A percentile compares a stretch with the other conserved stretches of the same genome.
phyloP scores from a whole-genome alignment of 2,797 vertebrate species.

The Eupleurogrammus muticus region DNA sequence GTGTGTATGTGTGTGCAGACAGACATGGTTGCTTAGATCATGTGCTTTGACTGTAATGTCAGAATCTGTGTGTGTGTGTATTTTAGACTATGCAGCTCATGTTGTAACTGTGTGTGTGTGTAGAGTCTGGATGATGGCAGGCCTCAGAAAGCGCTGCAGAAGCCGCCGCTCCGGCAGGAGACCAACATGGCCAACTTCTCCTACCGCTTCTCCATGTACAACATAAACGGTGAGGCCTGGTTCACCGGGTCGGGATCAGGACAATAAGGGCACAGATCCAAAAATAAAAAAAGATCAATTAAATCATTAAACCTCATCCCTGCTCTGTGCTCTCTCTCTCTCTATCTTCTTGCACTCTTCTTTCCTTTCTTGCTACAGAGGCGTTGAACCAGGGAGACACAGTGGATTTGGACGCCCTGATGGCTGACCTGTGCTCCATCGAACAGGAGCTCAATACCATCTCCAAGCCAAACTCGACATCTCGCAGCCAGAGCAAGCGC shows the following conservation, averaged over 20 bases:
- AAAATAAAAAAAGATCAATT: not conserved
- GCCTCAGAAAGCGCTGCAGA: constrained; percentile 88
- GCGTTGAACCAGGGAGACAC: constrained; percentile 96
- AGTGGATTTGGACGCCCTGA: constrained; percentile 97
- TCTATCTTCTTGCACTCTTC: not conserved
- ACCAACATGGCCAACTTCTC: constrained; percentile 99
- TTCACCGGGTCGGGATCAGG: not conserved
- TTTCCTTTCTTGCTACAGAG: constrained; percentile 83
- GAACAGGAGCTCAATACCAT: constrained; percentile 94
- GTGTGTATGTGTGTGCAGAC: constrained; percentile 22
- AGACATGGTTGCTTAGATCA: constrained; percentile 35
- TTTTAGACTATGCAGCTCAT: not conserved
- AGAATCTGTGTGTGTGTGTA: constrained; percentile 12
- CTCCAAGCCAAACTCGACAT: constrained; percentile 83
- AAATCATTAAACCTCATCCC: not conserved
- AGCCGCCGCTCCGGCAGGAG: constrained; percentile 95
- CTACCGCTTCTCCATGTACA: constrained; percentile 99
- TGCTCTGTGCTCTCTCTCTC: not conserved
- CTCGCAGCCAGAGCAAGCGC: constrained; percentile 79
- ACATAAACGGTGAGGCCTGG: constrained; percentile 92
- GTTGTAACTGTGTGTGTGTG: not conserved
- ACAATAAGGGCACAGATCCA: not conserved
- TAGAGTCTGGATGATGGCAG: constrained; percentile 96
- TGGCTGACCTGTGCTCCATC: constrained; percentile 98
- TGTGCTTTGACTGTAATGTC: constrained; percentile 29